Percentiles rank a stretch among this genome's conserved stretches.
Conservation (phyloP, 2,888 invertebrate genomes). For the Drosophila stalkeri region DNA sequence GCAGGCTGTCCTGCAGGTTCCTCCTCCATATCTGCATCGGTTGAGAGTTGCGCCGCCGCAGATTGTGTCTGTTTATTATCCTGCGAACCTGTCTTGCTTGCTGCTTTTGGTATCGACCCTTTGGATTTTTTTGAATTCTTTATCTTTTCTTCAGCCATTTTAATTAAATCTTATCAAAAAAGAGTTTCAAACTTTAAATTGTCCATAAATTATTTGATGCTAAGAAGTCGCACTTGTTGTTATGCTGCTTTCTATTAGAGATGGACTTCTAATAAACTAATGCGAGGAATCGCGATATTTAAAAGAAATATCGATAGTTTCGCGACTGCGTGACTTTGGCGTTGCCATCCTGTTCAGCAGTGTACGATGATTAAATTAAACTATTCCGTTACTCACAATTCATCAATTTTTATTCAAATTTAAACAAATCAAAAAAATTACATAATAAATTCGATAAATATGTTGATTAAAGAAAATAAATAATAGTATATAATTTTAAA, state of each 20-base stretch:
- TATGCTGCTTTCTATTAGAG: slow-evolving; percentile 16
- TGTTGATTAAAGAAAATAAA: slow-evolving; percentile 74
- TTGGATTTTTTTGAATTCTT: slow-evolving; percentile 4
- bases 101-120: neutral
- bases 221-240: neutral
- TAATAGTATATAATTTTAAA: slow-evolving; percentile 73
- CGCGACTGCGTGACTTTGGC: neutral
- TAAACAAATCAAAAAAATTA: slow-evolving; percentile 77
- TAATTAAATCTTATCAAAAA: neutral
- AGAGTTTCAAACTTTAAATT: neutral
- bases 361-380: neutral
- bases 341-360: slow-evolving; percentile 7
- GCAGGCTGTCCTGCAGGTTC: slow-evolving; percentile 50
- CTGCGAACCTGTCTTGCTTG: neutral
- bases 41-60: slow-evolving; percentile 25
- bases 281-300: neutral
- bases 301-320: slow-evolving; percentile 11
- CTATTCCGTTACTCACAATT: slow-evolving; percentile 38
- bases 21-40: slow-evolving; percentile 34
- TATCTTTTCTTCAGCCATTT: slow-evolving; percentile 39
- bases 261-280: neutral
- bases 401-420: slow-evolving; percentile 78
- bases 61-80: slow-evolving; percentile 12
- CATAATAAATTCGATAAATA: slow-evolving; percentile 80
- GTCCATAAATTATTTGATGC: too few relatives aligned